A percentile compares a stretch with the other conserved stretches of the same genome.
Conservation (phyloP, 2,113 vertebrate genomes). For the Dascyllus trimaculatus region DNA sequence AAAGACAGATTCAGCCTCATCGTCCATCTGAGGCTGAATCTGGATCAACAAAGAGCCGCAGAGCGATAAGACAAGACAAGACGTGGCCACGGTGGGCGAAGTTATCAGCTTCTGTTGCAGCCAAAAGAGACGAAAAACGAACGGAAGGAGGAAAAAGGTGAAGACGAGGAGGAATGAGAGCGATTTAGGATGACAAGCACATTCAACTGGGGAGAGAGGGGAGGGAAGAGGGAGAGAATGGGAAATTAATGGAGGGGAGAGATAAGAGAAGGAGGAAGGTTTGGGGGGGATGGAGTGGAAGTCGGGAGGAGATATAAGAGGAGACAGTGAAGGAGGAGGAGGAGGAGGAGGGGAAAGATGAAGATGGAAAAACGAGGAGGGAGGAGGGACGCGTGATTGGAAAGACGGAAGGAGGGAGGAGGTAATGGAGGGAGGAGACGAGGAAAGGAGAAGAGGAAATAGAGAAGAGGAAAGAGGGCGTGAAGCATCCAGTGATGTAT, state of each 20-base stretch:
- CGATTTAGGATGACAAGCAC: constrained; percentile 72
- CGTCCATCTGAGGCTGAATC: background rate
- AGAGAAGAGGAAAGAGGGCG: background rate
- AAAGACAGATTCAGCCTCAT: background rate
- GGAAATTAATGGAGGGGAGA: constrained; percentile 71
- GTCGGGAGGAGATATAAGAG: constrained; percentile 28
- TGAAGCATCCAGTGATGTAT: constrained; percentile 30
- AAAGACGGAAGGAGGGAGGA: background rate
- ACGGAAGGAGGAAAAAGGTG: background rate
- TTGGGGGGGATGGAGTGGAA: constrained; percentile 24
- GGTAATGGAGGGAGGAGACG: background rate
- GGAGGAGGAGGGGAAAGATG: constrained; percentile 3
- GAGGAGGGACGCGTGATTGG: background rate
- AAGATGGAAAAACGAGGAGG: constrained; percentile 27
- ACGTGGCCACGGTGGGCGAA: background rate
- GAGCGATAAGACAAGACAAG: background rate
- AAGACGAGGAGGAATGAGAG: constrained; percentile 54
- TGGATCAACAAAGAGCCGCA: too few species aligned
- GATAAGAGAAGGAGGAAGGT: constrained; percentile 60
- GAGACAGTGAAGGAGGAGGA: constrained; percentile 12
- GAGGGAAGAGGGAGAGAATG: constrained; percentile 41
- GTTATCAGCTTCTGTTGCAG: too few species aligned
- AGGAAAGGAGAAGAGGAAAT: background rate
- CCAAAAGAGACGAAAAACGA: background rate
- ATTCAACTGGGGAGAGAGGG: constrained; percentile 57